A percentile compares a stretch with the other conserved stretches of the same genome.
phyloP scores from a whole-genome alignment of 2,888 invertebrate genomes.

The Agonopterix arenella region DNA sequence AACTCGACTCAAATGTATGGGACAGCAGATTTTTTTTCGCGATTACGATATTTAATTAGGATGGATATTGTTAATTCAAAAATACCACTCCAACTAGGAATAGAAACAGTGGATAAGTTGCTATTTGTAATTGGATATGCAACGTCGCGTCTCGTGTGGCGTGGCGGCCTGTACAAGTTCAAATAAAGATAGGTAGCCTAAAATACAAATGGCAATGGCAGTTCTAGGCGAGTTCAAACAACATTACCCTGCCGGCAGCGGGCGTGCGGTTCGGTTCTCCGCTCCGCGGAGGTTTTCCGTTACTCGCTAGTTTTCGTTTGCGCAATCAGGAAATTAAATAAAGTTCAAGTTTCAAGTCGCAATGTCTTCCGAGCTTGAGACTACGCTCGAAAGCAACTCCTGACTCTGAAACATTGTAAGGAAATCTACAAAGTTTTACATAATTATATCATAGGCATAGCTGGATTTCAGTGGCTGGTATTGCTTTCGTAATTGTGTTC shows the following conservation, averaged over 20 bases:
- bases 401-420: not conserved
- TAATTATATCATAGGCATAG: too few relatives aligned
- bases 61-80: too few relatives aligned
- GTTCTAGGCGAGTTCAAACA: slow-evolving; percentile 32
- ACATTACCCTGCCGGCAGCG: slow-evolving; percentile 20
- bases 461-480: too few relatives aligned
- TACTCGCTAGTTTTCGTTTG: slow-evolving; percentile 40
- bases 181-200: slow-evolving; percentile 31
- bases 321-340: slow-evolving; percentile 58
- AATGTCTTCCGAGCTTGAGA: not conserved
- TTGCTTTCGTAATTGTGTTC: too few relatives aligned
- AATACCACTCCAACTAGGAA: too few relatives aligned
- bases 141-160: slow-evolving; percentile 1
- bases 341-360: slow-evolving; percentile 33
- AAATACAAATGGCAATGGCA: slow-evolving; percentile 38
- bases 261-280: slow-evolving; percentile 25
- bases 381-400: slow-evolving; percentile 11
- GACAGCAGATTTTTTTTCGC: too few relatives aligned
- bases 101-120: too few relatives aligned
- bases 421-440: too few relatives aligned
- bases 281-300: slow-evolving; percentile 8
- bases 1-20: too few relatives aligned
- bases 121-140: not conserved
- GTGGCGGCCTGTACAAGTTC: slow-evolving; percentile 22
- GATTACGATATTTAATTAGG: too few relatives aligned